Evolutionary conservation across 2,888 invertebrate species (phyloP).

Genomic region (Nebria salina): DNA sequence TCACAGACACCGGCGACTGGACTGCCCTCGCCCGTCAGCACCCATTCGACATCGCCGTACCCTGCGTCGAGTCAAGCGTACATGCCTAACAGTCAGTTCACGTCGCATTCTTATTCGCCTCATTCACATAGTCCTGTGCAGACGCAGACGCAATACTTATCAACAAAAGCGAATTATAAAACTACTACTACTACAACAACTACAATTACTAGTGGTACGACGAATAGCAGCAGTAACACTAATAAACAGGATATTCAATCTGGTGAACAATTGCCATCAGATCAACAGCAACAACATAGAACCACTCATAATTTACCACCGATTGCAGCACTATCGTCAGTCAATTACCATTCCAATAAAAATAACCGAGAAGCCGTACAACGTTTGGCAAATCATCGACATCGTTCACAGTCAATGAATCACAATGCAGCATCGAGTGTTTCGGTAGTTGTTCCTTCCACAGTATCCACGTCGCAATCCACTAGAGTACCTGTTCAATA

Average conservation of each 20-base stretch:
- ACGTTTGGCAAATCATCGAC: slow-evolving; percentile 36
- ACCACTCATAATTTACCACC: slow-evolving; percentile 66
- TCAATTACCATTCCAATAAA: slow-evolving; percentile 63
- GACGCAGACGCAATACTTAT: slow-evolving; percentile 22
- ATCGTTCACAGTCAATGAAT: slow-evolving; percentile 15
- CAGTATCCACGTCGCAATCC: slow-evolving; percentile 26
- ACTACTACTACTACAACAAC: not conserved
- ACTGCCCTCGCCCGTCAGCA: slow-evolving; percentile 53
- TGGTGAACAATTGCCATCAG: slow-evolving; percentile 44
- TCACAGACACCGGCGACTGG: slow-evolving; percentile 18
- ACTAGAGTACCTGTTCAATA: slow-evolving; percentile 43
- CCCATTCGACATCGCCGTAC: slow-evolving; percentile 6
- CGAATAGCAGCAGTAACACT: slow-evolving; percentile 14
- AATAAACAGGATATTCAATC: not conserved
- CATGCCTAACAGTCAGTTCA: slow-evolving; percentile 52
- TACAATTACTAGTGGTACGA: slow-evolving; percentile 10
- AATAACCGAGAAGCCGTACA: slow-evolving; percentile 55
- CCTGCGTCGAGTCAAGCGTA: slow-evolving; percentile 28
- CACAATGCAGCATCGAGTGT: slow-evolving; percentile 6
- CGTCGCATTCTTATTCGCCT: slow-evolving; percentile 46
- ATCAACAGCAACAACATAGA: slow-evolving; percentile 54
- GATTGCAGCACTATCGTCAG: slow-evolving; percentile 64
- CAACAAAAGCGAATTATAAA: slow-evolving; percentile 15
- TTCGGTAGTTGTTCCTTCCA: slow-evolving; percentile 3
- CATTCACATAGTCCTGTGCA: slow-evolving; percentile 49